phyloP scores from a whole-genome alignment of 2,113 vertebrate genomes.

The Pterocles gutturalis region DNA sequence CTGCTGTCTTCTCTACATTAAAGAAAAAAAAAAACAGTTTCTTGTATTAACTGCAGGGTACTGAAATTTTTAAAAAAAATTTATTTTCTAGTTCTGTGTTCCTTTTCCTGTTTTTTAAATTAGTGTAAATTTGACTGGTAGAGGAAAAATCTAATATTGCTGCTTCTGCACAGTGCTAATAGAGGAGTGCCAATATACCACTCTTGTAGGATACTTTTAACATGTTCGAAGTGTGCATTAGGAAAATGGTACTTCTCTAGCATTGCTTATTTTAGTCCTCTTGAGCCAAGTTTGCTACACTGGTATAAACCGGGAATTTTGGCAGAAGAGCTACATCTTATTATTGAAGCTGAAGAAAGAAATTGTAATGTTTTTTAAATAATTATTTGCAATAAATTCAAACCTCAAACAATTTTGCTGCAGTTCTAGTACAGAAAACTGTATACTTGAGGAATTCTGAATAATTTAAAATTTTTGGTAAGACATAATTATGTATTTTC shows the following conservation, averaged over 20 bases:
- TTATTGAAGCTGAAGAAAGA: background rate
- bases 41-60: background rate
- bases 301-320: background rate
- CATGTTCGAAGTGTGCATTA: background rate
- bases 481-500: background rate
- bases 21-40: background rate
- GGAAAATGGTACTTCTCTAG: background rate
- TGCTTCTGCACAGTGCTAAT: background rate
- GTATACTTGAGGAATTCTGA: background rate
- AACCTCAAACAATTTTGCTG: background rate
- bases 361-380: background rate
- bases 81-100: background rate
- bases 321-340: background rate
- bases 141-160: background rate
- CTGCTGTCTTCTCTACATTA: background rate
- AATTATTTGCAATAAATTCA: background rate
- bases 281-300: background rate
- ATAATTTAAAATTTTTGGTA: background rate
- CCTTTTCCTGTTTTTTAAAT: background rate
- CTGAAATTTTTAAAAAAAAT: too few relatives aligned
- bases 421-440: background rate
- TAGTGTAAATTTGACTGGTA: background rate
- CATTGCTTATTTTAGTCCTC: background rate
- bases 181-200: background rate
- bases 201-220: background rate